A percentile compares a stretch with the other conserved stretches of the same genome.
Evolutionary conservation across 2,113 vertebrate species (phyloP).

Genomic region (Murina feae): DNA sequence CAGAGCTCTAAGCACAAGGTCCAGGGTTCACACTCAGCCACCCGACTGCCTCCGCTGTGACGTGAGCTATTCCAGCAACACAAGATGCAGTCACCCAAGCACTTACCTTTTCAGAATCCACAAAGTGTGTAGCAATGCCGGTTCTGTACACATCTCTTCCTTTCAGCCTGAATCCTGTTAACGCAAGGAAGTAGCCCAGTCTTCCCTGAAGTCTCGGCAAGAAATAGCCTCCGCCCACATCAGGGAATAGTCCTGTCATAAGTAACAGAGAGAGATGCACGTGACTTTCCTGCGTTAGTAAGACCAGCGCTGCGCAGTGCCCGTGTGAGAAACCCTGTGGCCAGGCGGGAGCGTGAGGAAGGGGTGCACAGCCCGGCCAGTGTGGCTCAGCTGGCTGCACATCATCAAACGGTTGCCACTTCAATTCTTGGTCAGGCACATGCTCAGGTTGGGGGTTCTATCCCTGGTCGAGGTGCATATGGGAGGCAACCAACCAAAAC

Average conservation of each 20-base stretch:
- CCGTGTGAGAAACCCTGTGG: too few relatives aligned
- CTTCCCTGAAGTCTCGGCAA: slow-evolving; percentile 92
- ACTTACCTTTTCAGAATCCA: slow-evolving; percentile 90
- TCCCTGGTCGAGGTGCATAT: too few relatives aligned
- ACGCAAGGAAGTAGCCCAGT: slow-evolving; percentile 89
- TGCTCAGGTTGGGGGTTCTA: too few relatives aligned
- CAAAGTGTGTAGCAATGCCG: slow-evolving; percentile 94
- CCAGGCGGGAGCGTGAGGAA: too few relatives aligned
- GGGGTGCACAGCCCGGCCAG: not conserved
- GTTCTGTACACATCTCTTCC: slow-evolving; percentile 91
- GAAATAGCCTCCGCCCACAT: slow-evolving; percentile 96
- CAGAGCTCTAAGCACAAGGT: not conserved
- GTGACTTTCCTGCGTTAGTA: not conserved
- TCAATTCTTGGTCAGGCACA: too few relatives aligned
- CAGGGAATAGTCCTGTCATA: slow-evolving; percentile 92
- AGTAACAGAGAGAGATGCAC: slow-evolving; percentile 8
- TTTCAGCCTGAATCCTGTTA: slow-evolving; percentile 93
- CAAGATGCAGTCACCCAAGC: not conserved
- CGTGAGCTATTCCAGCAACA: not conserved
- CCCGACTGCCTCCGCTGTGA: not conserved
- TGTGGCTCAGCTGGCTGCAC: too few relatives aligned
- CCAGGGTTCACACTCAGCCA: not conserved
- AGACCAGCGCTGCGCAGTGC: not conserved
- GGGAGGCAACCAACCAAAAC: too few relatives aligned
- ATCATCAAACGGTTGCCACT: too few relatives aligned